Evolutionary conservation across 2,888 invertebrate species (phyloP), one percentile per base, ranked within the genome.

Genomic region (Leptothorax acervorum): DNA sequence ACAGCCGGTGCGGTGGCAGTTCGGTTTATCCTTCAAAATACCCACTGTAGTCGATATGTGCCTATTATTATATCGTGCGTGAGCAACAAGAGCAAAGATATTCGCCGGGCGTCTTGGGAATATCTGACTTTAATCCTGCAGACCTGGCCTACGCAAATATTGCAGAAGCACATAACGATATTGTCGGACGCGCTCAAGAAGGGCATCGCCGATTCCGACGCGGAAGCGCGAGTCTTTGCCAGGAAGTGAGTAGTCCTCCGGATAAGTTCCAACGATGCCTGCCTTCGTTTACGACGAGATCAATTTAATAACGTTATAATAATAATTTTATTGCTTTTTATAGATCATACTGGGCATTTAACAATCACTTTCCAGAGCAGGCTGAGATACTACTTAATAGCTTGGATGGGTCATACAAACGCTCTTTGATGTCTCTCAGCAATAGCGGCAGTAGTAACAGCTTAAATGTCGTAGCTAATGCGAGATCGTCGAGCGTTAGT

Each of bases 171-270:
- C 94, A 96, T 97, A 65, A 95, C 96, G 0, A 95, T 96, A 1
- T 95, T 99, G 3, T 97, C 97, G 87, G 99, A 99, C 89, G 97
- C 98, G 0, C 97, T 99, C 31, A 96, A 97, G 86, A 97, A 97
- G 88, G 99, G 99, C 0, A 97, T 99, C 86, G 96, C 97, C 2
- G 99, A 99, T 96, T 99, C 99, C 0, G 99, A 99, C 95, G 96
- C 97, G 45, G 98, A 98, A 75, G 99, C 99, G 0, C 95, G 99
- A 90, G 97, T 97, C 12, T 96, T 96, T 92, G 97, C 98, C 0
- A 96, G 99, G 93, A 97, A 97, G 98, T 98, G 94, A 95, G 95
- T 93, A 51, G 83, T 78, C 62, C 45, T 82, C 62, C 5, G 8
- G 39, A 31, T 45, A 4, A 31, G 15, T 51, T 66, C 11, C 2